Evolutionary conservation across 2,888 invertebrate species (phyloP), one percentile per base, ranked within the genome.

Genomic region (Punctoribates punctum): DNA sequence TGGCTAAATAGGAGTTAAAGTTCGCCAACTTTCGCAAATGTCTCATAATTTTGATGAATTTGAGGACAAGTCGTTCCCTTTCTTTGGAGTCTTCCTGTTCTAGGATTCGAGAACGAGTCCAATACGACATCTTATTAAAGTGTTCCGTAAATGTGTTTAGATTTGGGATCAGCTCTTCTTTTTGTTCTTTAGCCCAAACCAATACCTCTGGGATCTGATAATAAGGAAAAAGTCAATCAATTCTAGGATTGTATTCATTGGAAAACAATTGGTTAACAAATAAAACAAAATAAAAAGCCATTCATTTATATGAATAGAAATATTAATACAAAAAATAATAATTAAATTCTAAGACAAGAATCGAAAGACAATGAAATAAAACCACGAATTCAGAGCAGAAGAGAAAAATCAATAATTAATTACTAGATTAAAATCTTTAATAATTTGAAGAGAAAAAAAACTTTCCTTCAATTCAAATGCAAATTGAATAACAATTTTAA

Each of bases 91-190:
- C 96, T 81, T 89, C 88, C 84, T 93, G 92, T 81, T 93, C 91
- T 74, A 99, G 86, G 82, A 99, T 96, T 83, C 93, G 88, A 3
- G 97, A 95, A 75, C 98, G 87, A 60, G 96, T 96, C 97, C 97
- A 97, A 83, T 93, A 97, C 77, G 96, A 96, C 94, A 97, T 96
- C 86, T 98, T 97, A 84, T 99, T 99, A 85, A 99, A 99, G 85
- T 99, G 98, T 84, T 97, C 96, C 0, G 99, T 99, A 84, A 99
- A 99, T 80, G 91, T 87, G 46, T 96, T 96, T 77, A 99, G 88
- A 85, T 99, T 98, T 2, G 97, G 97, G 83, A 96, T 96, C 81
- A 92, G 88, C 83, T 97, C 96, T 84, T 98, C 98, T 80, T 93
- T 94, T 85, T 98, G 98, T 84, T 98, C 96, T 82, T 94, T 91